These are phyloP conservation scores for Coptotermes formosanus DNA, from an alignment of 1,140 invertebrate genomes.

Conservation along the genomic window DNA sequence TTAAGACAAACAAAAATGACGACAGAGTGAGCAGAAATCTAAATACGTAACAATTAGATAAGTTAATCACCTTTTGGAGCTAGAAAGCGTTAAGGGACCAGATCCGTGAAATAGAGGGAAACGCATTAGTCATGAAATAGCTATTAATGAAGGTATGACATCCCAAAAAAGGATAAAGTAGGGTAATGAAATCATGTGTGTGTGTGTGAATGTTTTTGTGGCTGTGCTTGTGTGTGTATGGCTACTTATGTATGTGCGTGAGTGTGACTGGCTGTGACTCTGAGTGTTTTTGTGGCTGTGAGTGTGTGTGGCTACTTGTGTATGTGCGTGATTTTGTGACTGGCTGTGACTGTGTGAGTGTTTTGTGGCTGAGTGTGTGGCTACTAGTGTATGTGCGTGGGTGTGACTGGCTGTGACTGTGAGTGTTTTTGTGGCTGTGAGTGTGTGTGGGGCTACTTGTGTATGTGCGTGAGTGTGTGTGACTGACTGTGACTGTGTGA, in stretches of 20 bases:
- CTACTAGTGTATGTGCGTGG: slow-evolving; percentile 10
- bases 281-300: slow-evolving; percentile 1
- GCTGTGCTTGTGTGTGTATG: slow-evolving; percentile 16
- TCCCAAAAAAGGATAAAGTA: no score
- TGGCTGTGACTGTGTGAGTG: not conserved
- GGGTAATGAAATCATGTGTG: no score
- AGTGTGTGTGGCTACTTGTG: no score
- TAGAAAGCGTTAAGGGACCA: no score
- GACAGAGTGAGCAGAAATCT: no score
- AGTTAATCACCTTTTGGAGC: no score
- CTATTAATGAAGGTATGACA: no score
- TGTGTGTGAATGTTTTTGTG: no score
- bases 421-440: slow-evolving; percentile 7
- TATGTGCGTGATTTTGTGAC: not conserved
- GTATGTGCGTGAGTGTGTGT: not conserved
- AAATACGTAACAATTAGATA: no score
- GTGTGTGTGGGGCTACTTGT: not conserved
- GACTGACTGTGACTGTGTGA: not conserved
- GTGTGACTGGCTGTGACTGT: slow-evolving; percentile 7
- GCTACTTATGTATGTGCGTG: slow-evolving; percentile 23
- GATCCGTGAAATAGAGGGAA: no score
- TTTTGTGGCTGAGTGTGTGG: not conserved
- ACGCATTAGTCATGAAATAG: no score
- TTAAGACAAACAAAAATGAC: no score
- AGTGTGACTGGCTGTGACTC: not conserved